phyloP scores from a whole-genome alignment of 2,113 vertebrate genomes.

The Sterrhoptilus dennistouni region DNA sequence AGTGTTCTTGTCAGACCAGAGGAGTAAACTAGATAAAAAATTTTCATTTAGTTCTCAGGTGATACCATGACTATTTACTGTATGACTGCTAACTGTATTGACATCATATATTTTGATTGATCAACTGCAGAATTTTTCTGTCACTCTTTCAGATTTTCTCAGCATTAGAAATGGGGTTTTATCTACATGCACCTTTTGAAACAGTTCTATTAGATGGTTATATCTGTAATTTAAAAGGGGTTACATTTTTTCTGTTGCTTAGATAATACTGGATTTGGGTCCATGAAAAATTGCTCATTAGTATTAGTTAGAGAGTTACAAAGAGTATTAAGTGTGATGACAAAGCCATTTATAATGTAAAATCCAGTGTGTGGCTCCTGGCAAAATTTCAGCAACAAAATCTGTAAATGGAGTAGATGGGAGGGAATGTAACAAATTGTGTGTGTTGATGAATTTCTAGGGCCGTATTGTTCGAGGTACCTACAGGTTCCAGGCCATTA shows the following conservation, averaged over 20 bases:
- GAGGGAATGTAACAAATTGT: neutral
- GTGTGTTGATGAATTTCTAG: constrained; percentile 69
- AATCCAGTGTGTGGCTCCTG: neutral
- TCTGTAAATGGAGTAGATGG: neutral
- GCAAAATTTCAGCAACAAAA: neutral
- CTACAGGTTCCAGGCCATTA: constrained; percentile 94
- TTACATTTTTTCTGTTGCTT: neutral
- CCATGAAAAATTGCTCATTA: neutral
- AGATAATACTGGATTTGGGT: neutral
- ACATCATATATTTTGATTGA: neutral
- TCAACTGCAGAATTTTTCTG: neutral
- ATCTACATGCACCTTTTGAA: neutral
- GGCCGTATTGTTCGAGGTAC: constrained; percentile 87
- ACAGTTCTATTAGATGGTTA: neutral
- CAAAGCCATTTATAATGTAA: neutral
- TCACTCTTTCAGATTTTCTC: neutral
- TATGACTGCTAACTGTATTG: neutral
- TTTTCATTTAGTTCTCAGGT: neutral
- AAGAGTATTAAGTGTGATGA: neutral
- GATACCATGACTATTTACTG: neutral
- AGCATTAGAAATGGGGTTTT: neutral
- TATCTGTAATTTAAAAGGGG: neutral
- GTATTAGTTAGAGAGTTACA: neutral
- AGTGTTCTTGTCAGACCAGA: neutral
- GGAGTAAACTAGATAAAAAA: neutral